Evolutionary conservation across 2,888 invertebrate genomes (phyloP).

Genomic region (Drosophila falleni): DNA sequence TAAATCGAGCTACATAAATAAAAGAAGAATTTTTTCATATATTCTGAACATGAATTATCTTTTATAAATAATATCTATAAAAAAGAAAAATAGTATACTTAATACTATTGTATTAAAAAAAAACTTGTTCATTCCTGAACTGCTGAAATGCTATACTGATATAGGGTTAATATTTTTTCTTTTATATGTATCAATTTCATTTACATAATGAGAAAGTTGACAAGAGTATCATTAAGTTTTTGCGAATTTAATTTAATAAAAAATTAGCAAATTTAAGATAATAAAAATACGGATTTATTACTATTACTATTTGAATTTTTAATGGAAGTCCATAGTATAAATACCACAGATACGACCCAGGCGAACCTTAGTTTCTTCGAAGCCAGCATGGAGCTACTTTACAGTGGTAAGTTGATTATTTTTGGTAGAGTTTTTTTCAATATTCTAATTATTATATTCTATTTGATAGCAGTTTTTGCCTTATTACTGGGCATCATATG

Average conservation of each 20-base stretch:
- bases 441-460: not conserved
- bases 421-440: not conserved
- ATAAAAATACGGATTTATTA: not conserved
- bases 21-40: not conserved
- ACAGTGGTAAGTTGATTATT: conserved; percentile 1
- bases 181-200: conserved; percentile 2
- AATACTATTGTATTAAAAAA: too few relatives aligned
- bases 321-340: not conserved
- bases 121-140: too few relatives aligned
- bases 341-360: not conserved
- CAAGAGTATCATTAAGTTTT: not conserved
- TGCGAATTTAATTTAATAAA: not conserved
- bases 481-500: not conserved
- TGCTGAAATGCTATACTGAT: too few relatives aligned
- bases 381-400: conserved; percentile 12
- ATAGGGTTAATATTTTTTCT: too few relatives aligned
- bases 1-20: not conserved
- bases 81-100: too few relatives aligned
- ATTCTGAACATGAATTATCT: not conserved
- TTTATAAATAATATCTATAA: too few relatives aligned
- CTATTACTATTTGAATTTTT: not conserved
- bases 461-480: not conserved
- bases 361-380: not conserved
- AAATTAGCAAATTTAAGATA: conserved; percentile 14
- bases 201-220: conserved; percentile 11